Conservation (phyloP, 1,140 invertebrate species). For the Globodera rostochiensis region DNA sequence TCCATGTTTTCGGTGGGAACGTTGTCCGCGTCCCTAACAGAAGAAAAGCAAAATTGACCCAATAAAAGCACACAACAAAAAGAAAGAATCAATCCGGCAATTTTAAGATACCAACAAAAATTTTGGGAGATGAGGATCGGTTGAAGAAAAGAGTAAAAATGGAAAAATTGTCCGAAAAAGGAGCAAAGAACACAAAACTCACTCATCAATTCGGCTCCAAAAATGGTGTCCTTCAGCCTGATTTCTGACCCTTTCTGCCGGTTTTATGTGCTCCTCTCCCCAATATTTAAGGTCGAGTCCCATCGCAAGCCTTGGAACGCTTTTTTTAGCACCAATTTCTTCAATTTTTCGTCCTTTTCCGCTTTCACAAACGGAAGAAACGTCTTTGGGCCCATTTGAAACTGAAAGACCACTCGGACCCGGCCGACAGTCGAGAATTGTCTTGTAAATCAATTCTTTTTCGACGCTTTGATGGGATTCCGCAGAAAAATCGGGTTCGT, state of each 20-base stretch:
- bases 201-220: constrained; percentile 46
- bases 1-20: constrained; percentile 37
- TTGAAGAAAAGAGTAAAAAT: no score
- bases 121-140: no score
- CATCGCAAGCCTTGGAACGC: constrained; percentile 41
- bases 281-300: constrained; percentile 59
- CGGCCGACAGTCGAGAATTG: constrained; percentile 43
- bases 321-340: constrained; percentile 23
- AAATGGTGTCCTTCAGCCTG: constrained; percentile 51
- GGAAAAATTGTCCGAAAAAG: no score
- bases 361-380: neutral
- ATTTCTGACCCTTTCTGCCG: constrained; percentile 44
- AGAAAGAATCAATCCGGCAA: no score
- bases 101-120: no score
- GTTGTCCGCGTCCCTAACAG: constrained; percentile 2
- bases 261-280: constrained; percentile 53
- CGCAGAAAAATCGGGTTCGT: constrained; percentile 32
- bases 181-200: neutral
- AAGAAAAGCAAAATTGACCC: constrained; percentile 3
- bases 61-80: no score
- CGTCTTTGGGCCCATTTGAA: neutral
- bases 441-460: constrained; percentile 11
- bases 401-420: constrained; percentile 30
- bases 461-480: constrained; percentile 2
- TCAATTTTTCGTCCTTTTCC: neutral